Conservation (phyloP, 2,797 vertebrate genomes). For the Ptychadena robeensis region DNA sequence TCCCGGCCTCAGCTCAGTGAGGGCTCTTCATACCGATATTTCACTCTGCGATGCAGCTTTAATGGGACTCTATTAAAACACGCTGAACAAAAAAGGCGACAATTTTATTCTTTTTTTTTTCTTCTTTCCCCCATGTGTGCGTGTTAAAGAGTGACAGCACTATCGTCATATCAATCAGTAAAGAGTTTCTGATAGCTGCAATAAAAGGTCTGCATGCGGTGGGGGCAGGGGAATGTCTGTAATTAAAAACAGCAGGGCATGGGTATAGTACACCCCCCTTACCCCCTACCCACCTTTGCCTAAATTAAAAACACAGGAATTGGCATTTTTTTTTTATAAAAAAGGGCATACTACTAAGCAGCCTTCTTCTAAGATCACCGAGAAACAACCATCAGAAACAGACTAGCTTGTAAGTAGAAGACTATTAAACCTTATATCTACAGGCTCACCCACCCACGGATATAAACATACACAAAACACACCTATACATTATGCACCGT, state of each 20-base stretch:
- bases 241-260: constrained; percentile 66
- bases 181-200: constrained; percentile 70
- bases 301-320: constrained; percentile 51
- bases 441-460: background rate
- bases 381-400: background rate
- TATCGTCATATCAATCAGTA: constrained; percentile 80
- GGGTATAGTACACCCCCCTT: constrained; percentile 5
- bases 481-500: background rate
- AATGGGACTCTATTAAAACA: constrained; percentile 84
- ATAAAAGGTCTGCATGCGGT: constrained; percentile 62
- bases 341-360: background rate
- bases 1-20: constrained; percentile 83
- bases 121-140: constrained; percentile 18
- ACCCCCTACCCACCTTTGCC: constrained; percentile 2
- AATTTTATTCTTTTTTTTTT: constrained; percentile 64
- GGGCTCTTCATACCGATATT: constrained; percentile 84
- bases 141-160: constrained; percentile 78
- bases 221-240: constrained; percentile 63
- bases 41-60: constrained; percentile 83
- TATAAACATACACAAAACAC: constrained; percentile 13
- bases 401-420: background rate
- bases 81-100: constrained; percentile 79
- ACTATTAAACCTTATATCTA: background rate
- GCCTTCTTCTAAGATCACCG: background rate
- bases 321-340: constrained; percentile 1